Evolutionary conservation across 2,797 vertebrate species (phyloP), one percentile per base, ranked within the genome.

Genomic region (Myotis findleyi): DNA sequence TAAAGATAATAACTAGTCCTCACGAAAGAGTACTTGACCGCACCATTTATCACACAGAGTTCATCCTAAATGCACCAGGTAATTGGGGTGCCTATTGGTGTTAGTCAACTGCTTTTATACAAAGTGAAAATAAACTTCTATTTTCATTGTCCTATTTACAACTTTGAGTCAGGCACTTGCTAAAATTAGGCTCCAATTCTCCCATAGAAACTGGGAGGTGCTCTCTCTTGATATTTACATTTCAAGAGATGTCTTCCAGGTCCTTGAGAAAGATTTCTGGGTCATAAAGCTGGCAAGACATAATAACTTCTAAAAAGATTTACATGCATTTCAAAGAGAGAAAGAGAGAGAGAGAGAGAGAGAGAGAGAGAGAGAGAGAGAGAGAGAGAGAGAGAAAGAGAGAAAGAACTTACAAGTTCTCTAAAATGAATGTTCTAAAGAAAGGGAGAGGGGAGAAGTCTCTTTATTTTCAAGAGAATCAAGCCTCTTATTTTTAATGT

Each of bases 281-380:
- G 23, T 95, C 81, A 75, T 86, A 92, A 90, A 92, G 21, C 41
- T 25, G 25, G 49, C 33, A 94, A 91, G 80, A 80, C 84, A 93
- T 93, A 47, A 69, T 87, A 72, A 12, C 36, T 87, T 90, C 49
- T 41, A 71, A 12, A 91, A 88, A 89, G 44, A 91, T 93, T 93
- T 95, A 76, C 10, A 64, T 89, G 41, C 20, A 91, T 89, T 95
- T 79, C 68, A 75, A 7, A 44, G 44, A 44, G 44, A 44, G 44
- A 85, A 14, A 64, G 21, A 77, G 23, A 85, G 49, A 77, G 16
- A 66, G 44, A 44, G 44, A 44, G 44, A 44, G 44, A 44, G 44
- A 44, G 44, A 44, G 44, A 85, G 30, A 64, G 21, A 77, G 23
- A 85, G 49, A 77, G 16, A 66, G 44, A 44, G 44, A 44, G 44